Base-by-base conservation (phyloP, 1,140 invertebrate genomes). In the Cardiocondyla obscurior region DNA sequence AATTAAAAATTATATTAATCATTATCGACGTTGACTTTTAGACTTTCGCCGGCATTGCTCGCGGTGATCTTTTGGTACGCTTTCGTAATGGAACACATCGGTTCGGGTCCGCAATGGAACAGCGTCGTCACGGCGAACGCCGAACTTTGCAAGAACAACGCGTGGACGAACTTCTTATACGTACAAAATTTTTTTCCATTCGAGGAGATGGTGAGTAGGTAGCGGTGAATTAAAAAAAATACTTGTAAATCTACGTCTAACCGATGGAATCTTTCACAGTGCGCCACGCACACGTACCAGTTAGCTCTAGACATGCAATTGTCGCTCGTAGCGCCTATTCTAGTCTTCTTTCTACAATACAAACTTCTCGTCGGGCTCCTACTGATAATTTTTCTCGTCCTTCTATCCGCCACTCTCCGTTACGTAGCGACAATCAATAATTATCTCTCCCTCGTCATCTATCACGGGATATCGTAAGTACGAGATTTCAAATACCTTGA, bases 241-340 rank as follows among this genome's bases (percentile, higher is more conserved):
- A 64, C 76, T 65, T 19, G 57, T 16, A 2, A 1, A 7, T 58
- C 6, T n/a, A 7, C 36, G 28, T 64, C 36, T 22, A 36, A 30
- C 14, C 33, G 7, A 70, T 19, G 28, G 16, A n/a, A 49, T 82
- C 12, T 69, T 82, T 90, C 94, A 51, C 91, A 97, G 96, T 97
- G 96, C 86, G 95, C 96, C 14, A 95, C 96, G 5, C 96, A 96
- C 86, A 96, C 95, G 0, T 95, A 96, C 89, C 96, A 96, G 84
- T 90, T 98, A 55, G 97, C 97, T 0, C 93, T 98, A 88, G 97
- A 98, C 88, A 96, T 98, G 95, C 97, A 98, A 92, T 94, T 98
- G 22, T 97, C 97, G 55, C 92, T 97, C 25, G 74, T 97, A 2
- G 95, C 96, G 6, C 96, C 97, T 0, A 91, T 97, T 0, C 90